phyloP scores from a whole-genome alignment of 2,797 vertebrate genomes.

The Agapornis canus region DNA sequence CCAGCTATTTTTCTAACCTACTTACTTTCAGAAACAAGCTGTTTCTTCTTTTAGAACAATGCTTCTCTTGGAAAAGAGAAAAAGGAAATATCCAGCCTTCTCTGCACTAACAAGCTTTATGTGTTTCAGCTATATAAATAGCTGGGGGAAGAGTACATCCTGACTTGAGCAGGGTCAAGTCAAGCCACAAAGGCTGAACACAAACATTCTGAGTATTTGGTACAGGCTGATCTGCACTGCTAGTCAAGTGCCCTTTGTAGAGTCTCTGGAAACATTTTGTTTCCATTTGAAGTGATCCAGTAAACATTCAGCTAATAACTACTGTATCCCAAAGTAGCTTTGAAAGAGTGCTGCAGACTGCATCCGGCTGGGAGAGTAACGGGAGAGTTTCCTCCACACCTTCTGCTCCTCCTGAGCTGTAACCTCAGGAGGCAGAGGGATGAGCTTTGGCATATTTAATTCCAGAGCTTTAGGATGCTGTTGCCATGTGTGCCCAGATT shows the following conservation, averaged over 20 bases:
- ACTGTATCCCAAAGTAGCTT: neutral
- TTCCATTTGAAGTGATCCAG: neutral
- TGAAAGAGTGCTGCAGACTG: neutral
- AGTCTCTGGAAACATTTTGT: neutral
- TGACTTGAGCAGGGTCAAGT: neutral
- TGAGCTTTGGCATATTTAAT: neutral
- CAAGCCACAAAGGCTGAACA: neutral
- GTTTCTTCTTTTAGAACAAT: constrained; percentile 34
- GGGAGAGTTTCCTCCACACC: fast-evolving
- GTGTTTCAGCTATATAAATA: constrained; percentile 52
- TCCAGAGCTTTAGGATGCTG: neutral
- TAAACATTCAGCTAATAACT: neutral
- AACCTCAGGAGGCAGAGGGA: neutral
- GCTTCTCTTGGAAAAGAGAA: constrained; percentile 32
- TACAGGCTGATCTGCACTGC: neutral
- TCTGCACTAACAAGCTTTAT: constrained; percentile 9
- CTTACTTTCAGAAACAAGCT: constrained; percentile 24
- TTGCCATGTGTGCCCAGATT: neutral
- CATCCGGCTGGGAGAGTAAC: neutral
- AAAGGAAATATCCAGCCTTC: constrained; percentile 18
- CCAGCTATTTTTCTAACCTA: constrained; percentile 13
- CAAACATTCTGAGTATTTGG: neutral
- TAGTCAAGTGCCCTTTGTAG: neutral
- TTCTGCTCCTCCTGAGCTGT: neutral
- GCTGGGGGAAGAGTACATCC: neutral